These are phyloP conservation scores for Lates calcarifer DNA, from an alignment of 2,113 vertebrate species.

Conservation along the genomic window DNA sequence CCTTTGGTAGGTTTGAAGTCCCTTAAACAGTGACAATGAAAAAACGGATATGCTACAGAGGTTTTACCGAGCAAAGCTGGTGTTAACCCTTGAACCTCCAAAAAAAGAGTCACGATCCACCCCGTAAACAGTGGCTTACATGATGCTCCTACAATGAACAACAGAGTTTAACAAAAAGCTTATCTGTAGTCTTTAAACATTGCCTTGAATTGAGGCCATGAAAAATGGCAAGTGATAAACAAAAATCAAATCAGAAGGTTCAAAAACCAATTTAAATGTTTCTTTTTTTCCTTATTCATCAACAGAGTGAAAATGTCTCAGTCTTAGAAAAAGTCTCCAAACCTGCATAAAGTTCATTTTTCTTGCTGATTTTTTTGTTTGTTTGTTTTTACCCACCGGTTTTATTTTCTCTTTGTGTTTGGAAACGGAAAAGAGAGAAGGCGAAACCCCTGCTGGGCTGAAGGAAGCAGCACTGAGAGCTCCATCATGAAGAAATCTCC, in stretches of 20 bases:
- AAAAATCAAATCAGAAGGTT: conserved; percentile 58
- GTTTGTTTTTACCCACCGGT: conserved; percentile 51
- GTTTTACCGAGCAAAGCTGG: conserved; percentile 44
- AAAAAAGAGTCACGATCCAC: conserved; percentile 51
- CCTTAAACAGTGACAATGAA: conserved; percentile 57
- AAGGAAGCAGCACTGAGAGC: conserved; percentile 67
- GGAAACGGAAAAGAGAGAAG: conserved; percentile 59
- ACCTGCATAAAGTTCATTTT: conserved; percentile 61
- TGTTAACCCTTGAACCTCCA: conserved; percentile 47
- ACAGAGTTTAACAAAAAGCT: conserved; percentile 74
- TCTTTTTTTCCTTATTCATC: conserved; percentile 54
- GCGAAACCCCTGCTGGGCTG: conserved; percentile 62
- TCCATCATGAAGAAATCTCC: conserved; percentile 51
- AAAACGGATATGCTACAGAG: conserved; percentile 62
- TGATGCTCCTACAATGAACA: conserved; percentile 65
- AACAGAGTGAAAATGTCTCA: conserved; percentile 65
- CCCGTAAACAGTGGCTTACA: conserved; percentile 75
- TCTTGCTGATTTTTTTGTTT: conserved; percentile 32
- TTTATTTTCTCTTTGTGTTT: conserved; percentile 64
- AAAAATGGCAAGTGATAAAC: conserved; percentile 59
- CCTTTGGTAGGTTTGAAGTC: conserved; percentile 70
- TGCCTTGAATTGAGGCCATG: conserved; percentile 61
- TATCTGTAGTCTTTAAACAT: conserved; percentile 70
- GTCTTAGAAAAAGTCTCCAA: conserved; percentile 75
- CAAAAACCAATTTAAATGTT: conserved; percentile 61